phyloP scores from a whole-genome alignment of 1,140 invertebrate genomes.

The Popillia japonica region DNA sequence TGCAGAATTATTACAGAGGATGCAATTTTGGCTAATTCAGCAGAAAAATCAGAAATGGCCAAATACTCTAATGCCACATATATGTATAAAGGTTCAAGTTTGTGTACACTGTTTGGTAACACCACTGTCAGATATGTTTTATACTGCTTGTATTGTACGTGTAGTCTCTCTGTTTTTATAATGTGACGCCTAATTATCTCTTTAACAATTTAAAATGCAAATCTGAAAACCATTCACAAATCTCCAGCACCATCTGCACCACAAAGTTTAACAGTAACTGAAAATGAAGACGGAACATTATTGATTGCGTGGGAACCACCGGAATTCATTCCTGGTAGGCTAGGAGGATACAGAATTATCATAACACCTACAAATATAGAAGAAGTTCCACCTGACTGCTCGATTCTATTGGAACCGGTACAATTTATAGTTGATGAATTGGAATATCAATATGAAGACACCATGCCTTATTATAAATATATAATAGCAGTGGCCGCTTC shows the following conservation, averaged over 20 bases:
- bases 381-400: neutral
- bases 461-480: neutral
- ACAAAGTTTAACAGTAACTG: neutral
- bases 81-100: too few relatives aligned
- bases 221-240: neutral
- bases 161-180: neutral
- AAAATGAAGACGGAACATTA: neutral
- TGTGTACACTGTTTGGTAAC: neutral
- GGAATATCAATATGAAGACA: neutral
- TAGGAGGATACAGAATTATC: neutral
- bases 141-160: neutral
- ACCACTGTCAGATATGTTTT: neutral
- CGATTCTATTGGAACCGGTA: neutral
- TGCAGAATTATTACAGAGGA: too few relatives aligned
- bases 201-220: neutral
- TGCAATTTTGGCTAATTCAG: too few relatives aligned
- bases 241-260: slow-evolving; percentile 7
- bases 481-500: neutral
- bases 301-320: slow-evolving; percentile 12
- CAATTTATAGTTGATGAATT: neutral
- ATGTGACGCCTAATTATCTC: neutral
- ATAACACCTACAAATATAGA: neutral
- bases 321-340: neutral
- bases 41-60: too few relatives aligned
- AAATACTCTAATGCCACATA: neutral